Evolutionary conservation across 2,113 vertebrate genomes (phyloP), one percentile per base, ranked within the genome.

Genomic region (Laticauda colubrina): DNA sequence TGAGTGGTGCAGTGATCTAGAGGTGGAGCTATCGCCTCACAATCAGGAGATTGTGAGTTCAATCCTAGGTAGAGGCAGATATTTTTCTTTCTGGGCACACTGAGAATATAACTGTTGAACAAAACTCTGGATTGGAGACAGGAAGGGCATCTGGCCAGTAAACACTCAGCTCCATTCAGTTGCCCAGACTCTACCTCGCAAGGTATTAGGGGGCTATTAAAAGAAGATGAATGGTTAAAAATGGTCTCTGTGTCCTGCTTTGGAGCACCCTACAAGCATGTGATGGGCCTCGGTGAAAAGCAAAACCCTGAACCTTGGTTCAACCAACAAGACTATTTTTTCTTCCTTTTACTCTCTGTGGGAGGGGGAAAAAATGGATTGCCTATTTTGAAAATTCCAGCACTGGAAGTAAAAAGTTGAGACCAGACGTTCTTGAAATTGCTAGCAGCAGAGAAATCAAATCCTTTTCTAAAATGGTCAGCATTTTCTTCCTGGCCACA

Each of bases 401-500:
- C 29, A 2, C 12, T 85, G 55, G 39, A 48, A 57, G 92, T 59
- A 6, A 85, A 43, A 24, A 3, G 45, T 34, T 59, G 6, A 34
- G 29, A 20, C 21, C 85, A n/a, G 18, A 90, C 94, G 90, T 81
- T 91, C 1, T 93, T 89, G 95, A 89, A 94, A 89, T 21, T 90
- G 23, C 92, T 95, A 92, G 51, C 2, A 88, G 54, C 59, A 93
- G 53, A 90, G 1, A 92, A 92, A 15, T 91, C 75, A 89, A 51
- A 2, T 93, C 95, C 92, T 94, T 91, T 45, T 88, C 11, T 91
- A 85, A 93, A 95, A 48, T 14, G 3, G 45, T 10, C 18, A 92
- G 91, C 93, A 55, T 57, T 94, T 94, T 24, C 48, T 91, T 85
- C 21, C 54, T 59, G 94, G 90, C 94, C 55, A 95, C 53, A 89